Evolutionary conservation across 2,888 invertebrate genomes (phyloP).

Genomic region (Fissipunctia ypsillon): DNA sequence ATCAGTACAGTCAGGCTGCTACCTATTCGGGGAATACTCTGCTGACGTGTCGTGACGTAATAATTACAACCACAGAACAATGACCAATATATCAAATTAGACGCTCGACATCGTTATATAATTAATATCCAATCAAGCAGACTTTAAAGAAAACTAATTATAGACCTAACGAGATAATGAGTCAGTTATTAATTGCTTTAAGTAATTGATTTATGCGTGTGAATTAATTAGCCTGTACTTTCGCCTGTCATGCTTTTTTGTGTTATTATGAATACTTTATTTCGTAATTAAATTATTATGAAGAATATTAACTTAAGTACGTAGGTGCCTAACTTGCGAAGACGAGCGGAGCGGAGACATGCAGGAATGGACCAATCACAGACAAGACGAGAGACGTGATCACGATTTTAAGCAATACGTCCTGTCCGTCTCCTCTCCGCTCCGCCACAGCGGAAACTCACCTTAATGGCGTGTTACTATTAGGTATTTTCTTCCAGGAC

Average conservation of each 20-base stretch:
- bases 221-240: constrained; percentile 30
- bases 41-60: constrained; percentile 4
- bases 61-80: constrained; percentile 25
- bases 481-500: not conserved
- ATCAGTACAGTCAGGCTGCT: too few relatives aligned
- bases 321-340: too few relatives aligned
- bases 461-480: not conserved
- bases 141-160: constrained; percentile 57
- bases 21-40: not conserved
- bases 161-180: constrained; percentile 49
- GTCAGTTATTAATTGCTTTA: constrained; percentile 28
- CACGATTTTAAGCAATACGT: not conserved
- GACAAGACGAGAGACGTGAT: too few relatives aligned
- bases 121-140: constrained; percentile 43
- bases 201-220: constrained; percentile 33
- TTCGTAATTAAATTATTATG: not conserved
- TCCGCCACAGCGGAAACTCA: not conserved
- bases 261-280: not conserved
- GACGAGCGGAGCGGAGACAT: not conserved
- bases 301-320: too few relatives aligned
- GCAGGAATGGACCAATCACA: not conserved
- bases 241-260: constrained; percentile 4
- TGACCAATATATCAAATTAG: constrained; percentile 35
- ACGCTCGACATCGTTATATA: constrained; percentile 32
- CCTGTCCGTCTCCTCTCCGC: not conserved